Base-by-base conservation (phyloP, 2,113 vertebrate species). In the Monopterus albus region DNA sequence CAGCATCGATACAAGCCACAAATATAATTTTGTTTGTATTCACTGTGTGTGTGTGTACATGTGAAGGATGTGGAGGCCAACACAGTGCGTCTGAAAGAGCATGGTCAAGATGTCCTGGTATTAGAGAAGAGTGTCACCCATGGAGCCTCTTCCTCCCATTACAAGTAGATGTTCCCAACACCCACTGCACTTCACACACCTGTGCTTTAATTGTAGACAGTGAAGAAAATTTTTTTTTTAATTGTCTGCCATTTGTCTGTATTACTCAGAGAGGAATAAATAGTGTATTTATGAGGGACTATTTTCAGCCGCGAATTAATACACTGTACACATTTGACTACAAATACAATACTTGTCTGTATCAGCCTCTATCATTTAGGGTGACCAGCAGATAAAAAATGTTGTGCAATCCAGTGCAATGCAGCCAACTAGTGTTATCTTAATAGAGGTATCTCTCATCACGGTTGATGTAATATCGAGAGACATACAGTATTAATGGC, bases 1-100 rank as follows among this genome's bases (percentile, higher is more conserved):
- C n/a, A n/a, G n/a, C n/a, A n/a, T n/a, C n/a, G n/a, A n/a, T n/a
- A n/a, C n/a, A n/a, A n/a, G n/a, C n/a, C n/a, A n/a, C n/a, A n/a
- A n/a, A n/a, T n/a, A n/a, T 51, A 23, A 61, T n/a, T 14, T 46
- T 3, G n/a, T 47, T 18, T 60, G 21, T 51, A 6, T 33, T 23
- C 7, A 29, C 38, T 58, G 20, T 75, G 40, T 68, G 39, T 61
- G 56, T 78, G 45, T 79, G 71, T 92, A 60, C 82, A 92, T 82
- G 88, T 93, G 63, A 83, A 99, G 97, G 98, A 98, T 66, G 96
- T 99, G 72, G 97, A 99, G 88, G 98, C 98, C 69, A 99, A 99
- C 92, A 99, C 97, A n/a, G 97, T 99, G 65, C 96, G 98, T 88
- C 93, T 99, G 72, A 98, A 99, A 90, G 98, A 99, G 87, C 98